Base-by-base conservation (phyloP, 2,888 invertebrate genomes). In the Oxycera nigricornis region DNA sequence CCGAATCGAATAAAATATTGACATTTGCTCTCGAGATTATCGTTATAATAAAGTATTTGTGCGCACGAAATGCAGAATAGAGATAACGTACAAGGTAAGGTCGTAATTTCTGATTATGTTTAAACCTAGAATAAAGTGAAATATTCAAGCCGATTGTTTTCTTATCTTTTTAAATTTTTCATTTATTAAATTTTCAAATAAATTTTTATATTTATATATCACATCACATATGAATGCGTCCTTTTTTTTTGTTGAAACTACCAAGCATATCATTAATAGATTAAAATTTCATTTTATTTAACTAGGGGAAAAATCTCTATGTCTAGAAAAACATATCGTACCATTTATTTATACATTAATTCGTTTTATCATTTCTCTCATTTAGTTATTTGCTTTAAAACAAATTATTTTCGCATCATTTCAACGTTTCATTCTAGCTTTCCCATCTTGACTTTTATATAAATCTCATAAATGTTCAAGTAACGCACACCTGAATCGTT, bases 221-320 rank as follows among this genome's bases (percentile, higher is more conserved):
- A 70, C 46, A 52, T 70, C 55, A 41, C 65, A 70, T 70, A 67
- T 22, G 70, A 70, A 52, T 70, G 70, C 70, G 70, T 70, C 22
- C 55, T 70, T 39, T 50, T 70, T 59, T 30, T 26, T n/a, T n/a
- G n/a, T n/a, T 46, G 67, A 67, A 67, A 52, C 70, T 70, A 70
- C 55, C 22, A 70, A 70, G 70, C 70, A 70, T 31, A 28, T 55
- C 11, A 28, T 70, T 20, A 55, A 41, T 55, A 68, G 39, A 28
- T 70, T 70, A 31, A 70, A 70, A 70, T 70, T 70, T 70, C 39
- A 46, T 70, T 35, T 52, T n/a, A 55, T 14, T 55, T 52, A 52
- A 6, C 52, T 68, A 68, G 24, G 62, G n/a, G n/a, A n/a, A 39
- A 22, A 62, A 2, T 70, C n/a, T 24, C 70, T 70, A 70, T 31